Conservation (phyloP, 2,888 invertebrate genomes). For the Hirtodrosophila duncani region DNA sequence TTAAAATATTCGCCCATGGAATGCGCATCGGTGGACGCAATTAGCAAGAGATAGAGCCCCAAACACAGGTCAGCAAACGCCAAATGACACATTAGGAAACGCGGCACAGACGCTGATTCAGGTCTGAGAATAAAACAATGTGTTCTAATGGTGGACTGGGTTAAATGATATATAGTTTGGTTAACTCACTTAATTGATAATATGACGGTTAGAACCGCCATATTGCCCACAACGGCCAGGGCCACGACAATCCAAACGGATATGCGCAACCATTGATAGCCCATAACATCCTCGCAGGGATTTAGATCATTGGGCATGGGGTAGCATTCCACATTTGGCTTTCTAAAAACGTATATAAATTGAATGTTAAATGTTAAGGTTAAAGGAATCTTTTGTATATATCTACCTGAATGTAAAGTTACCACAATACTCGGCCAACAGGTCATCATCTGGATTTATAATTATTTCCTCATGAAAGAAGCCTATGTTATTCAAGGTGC, state of each 20-base stretch:
- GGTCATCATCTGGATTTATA: slow-evolving; percentile 78
- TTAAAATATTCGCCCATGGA: slow-evolving; percentile 93
- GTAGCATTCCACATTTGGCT: slow-evolving; percentile 82
- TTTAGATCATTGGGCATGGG: slow-evolving; percentile 90
- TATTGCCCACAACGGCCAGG: slow-evolving; percentile 89
- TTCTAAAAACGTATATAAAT: slow-evolving; percentile 49
- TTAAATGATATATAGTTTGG: background rate
- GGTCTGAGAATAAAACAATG: slow-evolving; percentile 68
- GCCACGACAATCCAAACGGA: slow-evolving; percentile 93
- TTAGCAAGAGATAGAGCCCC: slow-evolving; percentile 89
- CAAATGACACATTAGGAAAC: slow-evolving; percentile 88
- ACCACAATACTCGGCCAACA: slow-evolving; percentile 80
- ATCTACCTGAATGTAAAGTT: slow-evolving; percentile 79
- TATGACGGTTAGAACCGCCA: slow-evolving; percentile 88
- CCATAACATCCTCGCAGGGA: slow-evolving; percentile 95
- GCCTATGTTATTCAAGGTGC: slow-evolving; percentile 63
- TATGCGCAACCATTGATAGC: slow-evolving; percentile 86
- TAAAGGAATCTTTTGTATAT: background rate
- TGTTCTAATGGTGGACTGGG: background rate
- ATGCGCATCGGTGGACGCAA: slow-evolving; percentile 90
- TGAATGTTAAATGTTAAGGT: background rate
- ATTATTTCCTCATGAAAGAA: slow-evolving; percentile 79
- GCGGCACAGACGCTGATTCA: slow-evolving; percentile 81
- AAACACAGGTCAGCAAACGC: slow-evolving; percentile 93
- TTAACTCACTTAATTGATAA: slow-evolving; percentile 80